Base-by-base conservation (phyloP, 2,797 vertebrate species). In the Hephaestus fuliginosus region DNA sequence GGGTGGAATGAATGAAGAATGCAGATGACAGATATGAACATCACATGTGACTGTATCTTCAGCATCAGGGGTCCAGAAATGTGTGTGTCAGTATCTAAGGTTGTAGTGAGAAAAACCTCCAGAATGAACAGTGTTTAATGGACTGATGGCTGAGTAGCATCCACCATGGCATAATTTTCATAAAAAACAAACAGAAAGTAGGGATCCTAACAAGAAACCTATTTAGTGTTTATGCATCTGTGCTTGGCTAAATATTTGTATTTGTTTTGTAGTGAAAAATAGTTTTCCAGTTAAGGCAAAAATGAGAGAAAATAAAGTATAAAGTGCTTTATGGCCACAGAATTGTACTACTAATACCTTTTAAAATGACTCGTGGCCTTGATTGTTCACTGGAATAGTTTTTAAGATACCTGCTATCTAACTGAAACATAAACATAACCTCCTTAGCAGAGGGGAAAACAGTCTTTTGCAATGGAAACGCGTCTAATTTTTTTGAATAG, bases 21-120 rank as follows among this genome's bases (percentile, higher is more conserved):
- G n/a, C 18, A 69, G 68, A 44, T 51, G 14, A 43, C 44, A 67
- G 49, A 77, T 64, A 41, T 71, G 46, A 67, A 61, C 20, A 41
- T 69, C 22, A 60, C 25, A 70, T 61, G 53, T 41, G 36, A 49
- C 49, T 7, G 10, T 51, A 62, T 44, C 20, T 10, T 39, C 12
- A 74, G 15, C 28, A 71, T 62, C 30, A 41, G 36, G 22, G 51
- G 7, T 18, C 10, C n/a, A 60, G 8, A 51, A 41, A 22, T 18
- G 2, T 17, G 22, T 41, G 17, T 20, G 18, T 25, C 17, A 41
- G n/a, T 25, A 15, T 43, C 6, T 66, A 13, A 39, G 28, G 10
- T 5, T 11, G 5, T 25, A 18, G 4, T 44, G 7, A 58, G 5
- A 30, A 44, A 55, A 8, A 41, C 9, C 20, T 12, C 13, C 11